A percentile compares a stretch with the other conserved stretches of the same genome.
phyloP scores from a whole-genome alignment of 2,797 vertebrate genomes.

The Chelonia mydas region DNA sequence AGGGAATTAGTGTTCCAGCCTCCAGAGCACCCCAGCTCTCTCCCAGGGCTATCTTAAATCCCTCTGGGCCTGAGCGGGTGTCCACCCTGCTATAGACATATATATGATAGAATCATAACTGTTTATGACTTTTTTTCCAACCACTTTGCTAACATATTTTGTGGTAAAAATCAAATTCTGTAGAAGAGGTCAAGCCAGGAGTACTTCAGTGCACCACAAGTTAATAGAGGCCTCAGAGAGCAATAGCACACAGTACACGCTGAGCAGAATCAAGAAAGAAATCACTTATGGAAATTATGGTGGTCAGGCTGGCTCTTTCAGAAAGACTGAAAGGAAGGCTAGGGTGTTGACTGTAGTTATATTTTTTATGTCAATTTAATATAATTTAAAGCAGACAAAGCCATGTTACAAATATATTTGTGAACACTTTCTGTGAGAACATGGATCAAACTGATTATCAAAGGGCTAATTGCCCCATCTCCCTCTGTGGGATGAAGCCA shows the following conservation, averaged over 20 bases:
- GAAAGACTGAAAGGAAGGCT: not conserved
- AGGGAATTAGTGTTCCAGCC: no score
- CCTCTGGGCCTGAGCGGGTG: no score
- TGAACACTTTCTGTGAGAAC: not conserved
- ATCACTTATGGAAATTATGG: not conserved
- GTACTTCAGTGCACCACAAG: not conserved
- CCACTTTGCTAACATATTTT: not conserved
- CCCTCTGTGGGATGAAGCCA: no score
- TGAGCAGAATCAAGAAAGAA: not conserved
- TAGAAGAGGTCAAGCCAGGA: not conserved
- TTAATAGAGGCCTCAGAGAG: not conserved
- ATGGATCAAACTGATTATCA: not conserved
- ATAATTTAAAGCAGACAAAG: not conserved
- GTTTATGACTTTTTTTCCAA: not conserved
- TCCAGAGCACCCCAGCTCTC: no score
- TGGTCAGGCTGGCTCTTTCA: not conserved
- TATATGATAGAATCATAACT: not conserved
- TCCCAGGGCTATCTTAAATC: no score
- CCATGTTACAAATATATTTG: not conserved
- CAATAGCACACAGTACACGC: not conserved
- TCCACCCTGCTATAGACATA: no score
- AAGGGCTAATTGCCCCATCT: not conserved
- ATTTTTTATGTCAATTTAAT: not conserved
- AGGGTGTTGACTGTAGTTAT: not conserved
- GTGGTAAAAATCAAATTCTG: not conserved